These are phyloP conservation scores for Ganaspis brasiliensis DNA, from an alignment of 2,888 invertebrate species.

Conservation along the genomic window DNA sequence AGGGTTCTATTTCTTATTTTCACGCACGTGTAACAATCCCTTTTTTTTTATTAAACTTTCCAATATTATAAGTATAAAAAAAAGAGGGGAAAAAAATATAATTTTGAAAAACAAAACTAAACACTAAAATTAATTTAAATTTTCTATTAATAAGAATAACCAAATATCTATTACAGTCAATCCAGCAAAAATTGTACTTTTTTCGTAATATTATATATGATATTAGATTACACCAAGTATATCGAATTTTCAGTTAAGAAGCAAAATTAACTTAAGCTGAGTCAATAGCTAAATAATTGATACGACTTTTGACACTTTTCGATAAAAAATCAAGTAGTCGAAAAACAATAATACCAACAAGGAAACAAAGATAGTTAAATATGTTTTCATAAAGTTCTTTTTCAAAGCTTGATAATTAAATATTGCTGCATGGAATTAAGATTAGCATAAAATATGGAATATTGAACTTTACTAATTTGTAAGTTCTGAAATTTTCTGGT, in stretches of 20 bases:
- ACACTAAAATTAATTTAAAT: neutral
- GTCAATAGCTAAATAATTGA: neutral
- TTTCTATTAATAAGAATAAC: neutral
- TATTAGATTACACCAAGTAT: constrained; percentile 15
- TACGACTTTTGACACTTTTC: neutral
- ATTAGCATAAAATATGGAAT: too few relatives aligned
- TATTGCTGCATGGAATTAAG: too few relatives aligned
- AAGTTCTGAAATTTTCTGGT: neutral
- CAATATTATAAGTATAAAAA: neutral
- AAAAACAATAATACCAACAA: neutral
- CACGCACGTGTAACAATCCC: constrained; percentile 4
- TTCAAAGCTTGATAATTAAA: too few relatives aligned
- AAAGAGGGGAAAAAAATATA: neutral
- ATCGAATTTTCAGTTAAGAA: constrained; percentile 13
- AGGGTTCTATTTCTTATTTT: neutral
- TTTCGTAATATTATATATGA: constrained; percentile 18
- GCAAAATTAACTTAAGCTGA: constrained; percentile 1
- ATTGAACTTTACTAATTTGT: constrained; percentile 7
- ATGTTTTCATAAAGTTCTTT: too few relatives aligned
- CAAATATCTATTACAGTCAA: neutral
- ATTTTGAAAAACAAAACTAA: neutral
- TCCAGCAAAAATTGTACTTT: neutral
- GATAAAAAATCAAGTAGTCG: neutral
- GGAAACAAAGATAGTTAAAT: too few relatives aligned
- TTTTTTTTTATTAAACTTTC: neutral